Percentiles rank a stretch among this genome's conserved stretches.
Conservation (phyloP, 2,113 vertebrate genomes). For the Dasyprocta punctata region DNA sequence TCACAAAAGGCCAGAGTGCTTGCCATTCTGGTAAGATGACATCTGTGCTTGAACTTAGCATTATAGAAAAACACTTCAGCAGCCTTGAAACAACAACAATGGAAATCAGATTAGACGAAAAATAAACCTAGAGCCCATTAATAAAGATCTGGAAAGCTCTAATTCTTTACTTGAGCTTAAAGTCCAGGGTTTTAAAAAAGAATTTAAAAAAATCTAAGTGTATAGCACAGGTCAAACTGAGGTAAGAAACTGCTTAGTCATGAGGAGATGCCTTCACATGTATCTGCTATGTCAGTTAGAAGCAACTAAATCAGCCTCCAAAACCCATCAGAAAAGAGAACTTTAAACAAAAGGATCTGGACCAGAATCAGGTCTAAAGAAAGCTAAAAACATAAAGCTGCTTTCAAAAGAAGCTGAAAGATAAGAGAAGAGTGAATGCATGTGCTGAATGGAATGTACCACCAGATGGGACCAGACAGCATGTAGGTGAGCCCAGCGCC, state of each 20-base stretch:
- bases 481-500: neutral
- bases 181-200: neutral
- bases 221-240: neutral
- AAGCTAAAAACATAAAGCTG: neutral
- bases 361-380: neutral
- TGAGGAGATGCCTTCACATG: no score
- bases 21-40: neutral
- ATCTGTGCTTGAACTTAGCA: neutral
- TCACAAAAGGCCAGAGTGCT: neutral
- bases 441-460: no score
- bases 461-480: neutral
- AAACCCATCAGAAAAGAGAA: neutral
- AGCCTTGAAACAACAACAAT: no score
- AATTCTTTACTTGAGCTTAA: neutral
- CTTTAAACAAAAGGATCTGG: neutral
- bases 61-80: neutral
- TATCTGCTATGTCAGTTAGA: accelerated
- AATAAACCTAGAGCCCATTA: neutral
- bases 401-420: neutral
- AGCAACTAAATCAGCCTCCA: neutral
- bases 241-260: neutral
- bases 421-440: no score
- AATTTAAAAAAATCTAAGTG: neutral
- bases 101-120: neutral
- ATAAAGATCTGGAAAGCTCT: neutral